phyloP scores from a whole-genome alignment of 2,888 invertebrate species.

The Calliphora vomitoria region DNA sequence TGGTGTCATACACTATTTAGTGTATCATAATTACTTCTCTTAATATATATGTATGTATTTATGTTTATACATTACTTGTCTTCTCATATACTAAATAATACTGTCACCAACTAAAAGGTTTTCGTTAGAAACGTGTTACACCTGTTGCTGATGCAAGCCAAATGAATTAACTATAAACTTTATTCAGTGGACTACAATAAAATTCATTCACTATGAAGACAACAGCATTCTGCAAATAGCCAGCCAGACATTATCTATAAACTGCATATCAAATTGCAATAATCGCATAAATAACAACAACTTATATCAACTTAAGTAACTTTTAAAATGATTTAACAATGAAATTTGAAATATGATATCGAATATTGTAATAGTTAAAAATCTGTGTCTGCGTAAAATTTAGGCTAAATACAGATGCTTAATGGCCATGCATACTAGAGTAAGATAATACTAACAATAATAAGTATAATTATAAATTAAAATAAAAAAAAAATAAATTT shows the following conservation, averaged over 20 bases:
- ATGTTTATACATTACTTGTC: too few relatives aligned
- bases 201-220: slow-evolving; percentile 17
- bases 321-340: slow-evolving; percentile 64
- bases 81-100: neutral
- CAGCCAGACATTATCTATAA: slow-evolving; percentile 28
- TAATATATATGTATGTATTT: too few relatives aligned
- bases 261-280: slow-evolving; percentile 46
- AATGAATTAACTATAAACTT: slow-evolving; percentile 15
- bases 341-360: slow-evolving; percentile 54
- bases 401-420: slow-evolving; percentile 25
- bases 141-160: slow-evolving; percentile 3
- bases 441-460: neutral
- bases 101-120: neutral
- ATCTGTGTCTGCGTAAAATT: slow-evolving; percentile 23
- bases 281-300: slow-evolving; percentile 4
- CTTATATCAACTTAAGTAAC: slow-evolving; percentile 41
- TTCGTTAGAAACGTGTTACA: neutral
- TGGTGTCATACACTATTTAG: too few relatives aligned
- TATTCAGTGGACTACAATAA: slow-evolving; percentile 3
- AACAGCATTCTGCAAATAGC: slow-evolving; percentile 13
- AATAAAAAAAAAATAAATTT: too few relatives aligned
- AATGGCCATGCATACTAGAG: slow-evolving; percentile 26
- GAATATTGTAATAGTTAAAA: slow-evolving; percentile 46
- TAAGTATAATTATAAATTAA: too few relatives aligned
- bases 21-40: too few relatives aligned